Conservation (phyloP, 23 tunicate species). For the Clavelina lepadiformis region DNA sequence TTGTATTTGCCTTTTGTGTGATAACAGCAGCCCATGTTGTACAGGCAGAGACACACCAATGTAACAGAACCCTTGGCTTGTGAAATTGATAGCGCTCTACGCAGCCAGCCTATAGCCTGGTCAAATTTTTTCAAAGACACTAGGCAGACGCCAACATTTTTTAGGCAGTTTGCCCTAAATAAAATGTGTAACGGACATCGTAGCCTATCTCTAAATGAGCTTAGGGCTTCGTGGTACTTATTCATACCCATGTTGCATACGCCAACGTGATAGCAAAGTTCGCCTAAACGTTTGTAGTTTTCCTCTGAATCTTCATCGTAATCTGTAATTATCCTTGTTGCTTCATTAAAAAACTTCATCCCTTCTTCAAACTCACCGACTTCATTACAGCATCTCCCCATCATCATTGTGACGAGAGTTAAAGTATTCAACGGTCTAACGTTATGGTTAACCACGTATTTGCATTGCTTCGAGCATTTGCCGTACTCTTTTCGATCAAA, state of each 20-base stretch:
- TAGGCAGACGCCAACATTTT: constrained; percentile 1
- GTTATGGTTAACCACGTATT: no score
- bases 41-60: not conserved
- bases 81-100: not conserved
- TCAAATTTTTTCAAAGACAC: not conserved
- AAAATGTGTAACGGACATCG: no score
- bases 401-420: no score
- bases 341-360: no score
- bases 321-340: no score
- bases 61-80: constrained; percentile 1
- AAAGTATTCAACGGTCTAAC: no score
- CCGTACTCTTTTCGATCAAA: no score
- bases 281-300: not conserved
- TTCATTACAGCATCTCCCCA: constrained; percentile 3
- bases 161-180: no score
- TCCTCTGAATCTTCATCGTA: not conserved
- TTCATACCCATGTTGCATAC: constrained; percentile 11
- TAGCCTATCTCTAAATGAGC: not conserved
- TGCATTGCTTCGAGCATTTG: no score
- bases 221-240: constrained; percentile 7
- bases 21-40: constrained; percentile 13
- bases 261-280: constrained; percentile 7
- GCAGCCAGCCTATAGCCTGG: not conserved
- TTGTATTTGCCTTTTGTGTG: not conserved
- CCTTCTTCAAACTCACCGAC: not conserved